A percentile compares a stretch with the other conserved stretches of the same genome.
phyloP scores from a whole-genome alignment of 2,888 invertebrate genomes.

The Xestia rhomboidea region DNA sequence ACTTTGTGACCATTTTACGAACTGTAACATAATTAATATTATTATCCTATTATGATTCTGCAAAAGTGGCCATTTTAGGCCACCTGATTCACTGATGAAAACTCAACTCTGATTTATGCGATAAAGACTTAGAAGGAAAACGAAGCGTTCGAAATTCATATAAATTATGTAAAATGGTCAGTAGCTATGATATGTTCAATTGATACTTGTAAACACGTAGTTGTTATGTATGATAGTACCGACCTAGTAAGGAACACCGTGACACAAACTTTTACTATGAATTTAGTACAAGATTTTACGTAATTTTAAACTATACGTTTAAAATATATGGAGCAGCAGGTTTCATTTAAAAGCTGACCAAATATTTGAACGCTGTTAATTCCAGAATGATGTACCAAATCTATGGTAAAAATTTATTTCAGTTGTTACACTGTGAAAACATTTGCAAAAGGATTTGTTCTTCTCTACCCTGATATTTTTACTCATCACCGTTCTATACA shows the following conservation, averaged over 20 bases:
- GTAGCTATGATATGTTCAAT: slow-evolving; percentile 1
- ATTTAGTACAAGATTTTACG: not conserved
- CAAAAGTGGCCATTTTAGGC: no score
- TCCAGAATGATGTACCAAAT: not conserved
- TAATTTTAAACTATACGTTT: not conserved
- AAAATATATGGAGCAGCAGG: not conserved
- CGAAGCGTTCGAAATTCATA: not conserved
- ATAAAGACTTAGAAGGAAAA: not conserved
- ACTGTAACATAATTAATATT: no score
- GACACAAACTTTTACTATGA: not conserved
- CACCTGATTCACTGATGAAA: not conserved
- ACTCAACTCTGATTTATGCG: not conserved
- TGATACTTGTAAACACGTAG: slow-evolving; percentile 8
- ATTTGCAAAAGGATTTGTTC: slow-evolving; percentile 12
- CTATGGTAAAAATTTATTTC: not conserved
- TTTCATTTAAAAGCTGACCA: not conserved
- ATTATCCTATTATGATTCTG: no score
- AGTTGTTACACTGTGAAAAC: no score
- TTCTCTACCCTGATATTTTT: not conserved
- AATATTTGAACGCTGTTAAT: not conserved
- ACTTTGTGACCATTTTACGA: no score
- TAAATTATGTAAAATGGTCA: slow-evolving; percentile 9
- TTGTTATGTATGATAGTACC: not conserved
- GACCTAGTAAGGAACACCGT: not conserved
- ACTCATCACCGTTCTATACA: slow-evolving; percentile 27